A percentile compares a stretch with the other conserved stretches of the same genome.
Conservation (phyloP, 2,113 vertebrate species). For the Polypterus bichir region DNA sequence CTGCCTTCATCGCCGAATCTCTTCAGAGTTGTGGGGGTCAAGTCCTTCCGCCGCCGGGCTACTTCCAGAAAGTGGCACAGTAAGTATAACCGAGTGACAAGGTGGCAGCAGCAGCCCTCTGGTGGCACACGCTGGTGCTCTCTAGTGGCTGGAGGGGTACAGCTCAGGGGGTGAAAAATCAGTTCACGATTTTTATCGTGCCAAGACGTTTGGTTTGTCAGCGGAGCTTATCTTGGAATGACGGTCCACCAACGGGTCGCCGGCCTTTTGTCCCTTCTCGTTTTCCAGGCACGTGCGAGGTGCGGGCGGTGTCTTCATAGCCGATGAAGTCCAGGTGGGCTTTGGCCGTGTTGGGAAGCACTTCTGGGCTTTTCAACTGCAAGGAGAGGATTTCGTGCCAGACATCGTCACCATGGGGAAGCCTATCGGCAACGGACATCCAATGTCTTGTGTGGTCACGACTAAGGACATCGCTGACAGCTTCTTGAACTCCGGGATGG, state of each 20-base stretch:
- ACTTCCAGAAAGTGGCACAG: slow-evolving; percentile 94
- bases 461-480: slow-evolving; percentile 77
- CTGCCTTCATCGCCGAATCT: slow-evolving; percentile 93
- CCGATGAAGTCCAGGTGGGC: slow-evolving; percentile 93
- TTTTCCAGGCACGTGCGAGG: slow-evolving; percentile 57
- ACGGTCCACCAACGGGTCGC: too few species aligned
- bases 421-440: slow-evolving; percentile 92
- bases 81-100: slow-evolving; percentile 51
- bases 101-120: too few species aligned
- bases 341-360: slow-evolving; percentile 79
- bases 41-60: slow-evolving; percentile 84
- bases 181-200: too few species aligned
- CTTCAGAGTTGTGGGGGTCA: slow-evolving; percentile 97
- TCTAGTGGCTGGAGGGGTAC: too few species aligned
- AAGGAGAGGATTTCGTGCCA: slow-evolving; percentile 78
- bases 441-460: slow-evolving; percentile 91
- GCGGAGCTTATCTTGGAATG: too few species aligned
- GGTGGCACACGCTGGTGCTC: too few species aligned
- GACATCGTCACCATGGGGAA: slow-evolving; percentile 98
- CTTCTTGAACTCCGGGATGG: slow-evolving; percentile 72
- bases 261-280: slow-evolving; percentile 5
- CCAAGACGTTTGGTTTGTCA: too few species aligned
- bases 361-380: slow-evolving; percentile 91
- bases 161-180: too few species aligned
- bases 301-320: slow-evolving; percentile 77